phyloP scores from a whole-genome alignment of 2,888 invertebrate genomes.

The Pimpla rufipes region DNA sequence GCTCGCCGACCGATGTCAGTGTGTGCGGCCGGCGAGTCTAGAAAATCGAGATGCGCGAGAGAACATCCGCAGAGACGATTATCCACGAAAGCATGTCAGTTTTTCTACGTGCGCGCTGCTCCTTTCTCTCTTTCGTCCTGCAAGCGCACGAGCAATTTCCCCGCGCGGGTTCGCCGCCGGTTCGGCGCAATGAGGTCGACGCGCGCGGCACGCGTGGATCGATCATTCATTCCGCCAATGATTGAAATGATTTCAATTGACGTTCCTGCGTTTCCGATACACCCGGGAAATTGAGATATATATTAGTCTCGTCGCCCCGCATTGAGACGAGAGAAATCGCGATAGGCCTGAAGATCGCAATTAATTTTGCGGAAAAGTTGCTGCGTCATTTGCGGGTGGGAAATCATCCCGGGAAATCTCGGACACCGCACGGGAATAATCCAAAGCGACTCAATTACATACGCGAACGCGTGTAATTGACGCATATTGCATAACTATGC shows the following conservation, averaged over 20 bases:
- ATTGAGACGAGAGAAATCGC: neutral
- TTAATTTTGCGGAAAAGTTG: neutral
- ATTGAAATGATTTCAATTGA: slow-evolving; percentile 2
- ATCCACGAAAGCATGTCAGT: slow-evolving; percentile 60
- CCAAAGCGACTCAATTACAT: slow-evolving; percentile 19
- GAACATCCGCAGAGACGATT: slow-evolving; percentile 38
- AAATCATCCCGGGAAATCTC: slow-evolving; percentile 26
- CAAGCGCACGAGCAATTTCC: slow-evolving; percentile 23
- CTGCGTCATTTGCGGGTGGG: neutral
- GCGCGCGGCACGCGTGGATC: neutral
- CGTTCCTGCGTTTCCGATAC: neutral
- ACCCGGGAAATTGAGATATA: neutral
- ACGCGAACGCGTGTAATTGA: slow-evolving; percentile 12
- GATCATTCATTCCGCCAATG: slow-evolving; percentile 30
- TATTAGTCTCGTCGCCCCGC: neutral
- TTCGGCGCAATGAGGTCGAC: slow-evolving; percentile 39
- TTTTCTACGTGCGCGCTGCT: slow-evolving; percentile 35
- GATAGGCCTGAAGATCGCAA: no score
- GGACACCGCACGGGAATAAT: slow-evolving; percentile 5
- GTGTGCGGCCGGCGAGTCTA: neutral
- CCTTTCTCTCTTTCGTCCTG: slow-evolving; percentile 41
- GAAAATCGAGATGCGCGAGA: slow-evolving; percentile 38
- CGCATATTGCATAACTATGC: slow-evolving; percentile 31
- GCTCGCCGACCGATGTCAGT: slow-evolving; percentile 29
- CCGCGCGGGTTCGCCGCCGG: neutral